These are phyloP conservation scores for Caenorhabditis angaria DNA, from an alignment of 2,888 invertebrate species.

Conservation along the genomic window DNA sequence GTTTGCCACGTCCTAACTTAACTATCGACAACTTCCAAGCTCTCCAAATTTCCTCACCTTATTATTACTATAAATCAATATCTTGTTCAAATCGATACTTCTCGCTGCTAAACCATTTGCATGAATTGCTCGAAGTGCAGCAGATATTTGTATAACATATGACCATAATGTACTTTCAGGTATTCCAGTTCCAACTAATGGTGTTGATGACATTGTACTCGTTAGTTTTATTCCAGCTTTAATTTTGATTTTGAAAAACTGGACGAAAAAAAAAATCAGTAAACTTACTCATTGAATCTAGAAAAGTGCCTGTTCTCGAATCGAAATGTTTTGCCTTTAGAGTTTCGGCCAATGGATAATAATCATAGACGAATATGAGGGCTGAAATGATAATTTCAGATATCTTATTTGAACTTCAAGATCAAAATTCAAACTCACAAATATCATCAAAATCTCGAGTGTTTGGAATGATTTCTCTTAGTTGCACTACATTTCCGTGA, in stretches of 20 bases:
- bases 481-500: constrained; percentile 91
- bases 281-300: constrained; percentile 15
- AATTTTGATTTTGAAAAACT: background rate
- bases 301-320: constrained; percentile 31
- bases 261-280: background rate
- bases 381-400: constrained; percentile 77
- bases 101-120: constrained; percentile 82
- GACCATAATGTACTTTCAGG: constrained; percentile 94
- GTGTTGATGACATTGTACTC: background rate
- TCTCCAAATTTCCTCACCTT: constrained; percentile 31
- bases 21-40: background rate
- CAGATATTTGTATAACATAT: constrained; percentile 91
- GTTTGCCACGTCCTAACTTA: no score
- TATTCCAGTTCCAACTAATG: constrained; percentile 74
- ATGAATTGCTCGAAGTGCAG: constrained; percentile 90
- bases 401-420: background rate
- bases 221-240: constrained; percentile 16
- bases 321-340: constrained; percentile 85
- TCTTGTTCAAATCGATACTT: constrained; percentile 89
- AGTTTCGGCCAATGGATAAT: constrained; percentile 89
- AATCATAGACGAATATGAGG: constrained; percentile 93
- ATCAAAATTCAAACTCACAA: constrained; percentile 78
- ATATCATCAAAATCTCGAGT: constrained; percentile 90
- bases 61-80: constrained; percentile 75
- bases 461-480: constrained; percentile 91